Base-by-base conservation (phyloP, 2,888 invertebrate genomes). In the Uropetala carovei region DNA sequence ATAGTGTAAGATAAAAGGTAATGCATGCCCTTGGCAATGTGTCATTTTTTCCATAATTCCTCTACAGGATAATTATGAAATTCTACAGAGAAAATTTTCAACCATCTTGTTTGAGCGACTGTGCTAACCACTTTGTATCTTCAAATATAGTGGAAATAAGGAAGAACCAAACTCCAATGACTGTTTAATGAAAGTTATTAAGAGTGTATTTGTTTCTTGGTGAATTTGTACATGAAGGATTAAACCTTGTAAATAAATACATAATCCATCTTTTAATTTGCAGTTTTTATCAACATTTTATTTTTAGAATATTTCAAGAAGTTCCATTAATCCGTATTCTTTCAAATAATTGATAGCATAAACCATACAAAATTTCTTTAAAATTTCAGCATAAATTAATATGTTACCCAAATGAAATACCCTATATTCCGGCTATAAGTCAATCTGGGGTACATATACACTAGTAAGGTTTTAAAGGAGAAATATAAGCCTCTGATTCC, bases 131-230 rank as follows among this genome's bases (percentile, higher is more conserved):
- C 64, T 89, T 89, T 89, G 89, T 89, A 89, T 89, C 75, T 89
- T 89, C 89, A 89, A 89, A 64, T 89, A 68, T 89, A 89, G 89
- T 68, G 89, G 89, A 89, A 89, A 89, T 89, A 89, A 64, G 89
- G 89, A 89, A 89, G 89, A 89, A 89, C 89, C 89, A 89, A 89
- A 89, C 64, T 75, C 75, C 75, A 75, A 89, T 89, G 89, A 89
- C 89, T 89, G 89, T 89, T 89, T 89, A 89, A 30, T 89, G 89
- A 89, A 64, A 89, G 89, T 89, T 89, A 89, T 89, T 68, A 89
- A 89, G 89, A 89, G 89, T 89, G 89, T 89, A 89, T 68, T 89
- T 89, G 89, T 89, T 89, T 89, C 89, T 89, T 89, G 89, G 89
- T 89, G 89, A 89, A 89, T 89, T 89, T 89, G 89, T 89, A 89